These are phyloP conservation scores for Phyllotreta cruciferae DNA, from an alignment of 2,888 invertebrate species.

Conservation along the genomic window DNA sequence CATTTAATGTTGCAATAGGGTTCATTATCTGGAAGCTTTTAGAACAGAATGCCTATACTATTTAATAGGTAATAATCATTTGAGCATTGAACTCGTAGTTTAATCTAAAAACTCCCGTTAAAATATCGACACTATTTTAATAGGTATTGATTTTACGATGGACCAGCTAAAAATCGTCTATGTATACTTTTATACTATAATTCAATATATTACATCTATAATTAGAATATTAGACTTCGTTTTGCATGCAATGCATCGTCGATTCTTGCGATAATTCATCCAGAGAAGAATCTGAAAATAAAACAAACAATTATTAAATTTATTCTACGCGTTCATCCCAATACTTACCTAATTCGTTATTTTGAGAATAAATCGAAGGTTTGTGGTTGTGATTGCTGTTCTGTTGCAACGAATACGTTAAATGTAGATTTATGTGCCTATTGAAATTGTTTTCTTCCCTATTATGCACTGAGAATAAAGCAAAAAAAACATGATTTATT, in stretches of 20 bases:
- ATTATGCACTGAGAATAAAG: constrained; percentile 65
- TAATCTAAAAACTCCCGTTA: too few species aligned
- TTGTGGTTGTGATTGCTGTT: constrained; percentile 56
- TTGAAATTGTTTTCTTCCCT: constrained; percentile 80
- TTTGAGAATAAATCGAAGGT: constrained; percentile 55
- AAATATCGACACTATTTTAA: constrained; percentile 2
- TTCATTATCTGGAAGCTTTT: background rate
- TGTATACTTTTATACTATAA: constrained; percentile 20
- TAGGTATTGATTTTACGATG: too few species aligned
- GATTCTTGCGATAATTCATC: constrained; percentile 88
- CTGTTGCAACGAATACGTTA: constrained; percentile 88
- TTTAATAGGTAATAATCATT: too few species aligned
- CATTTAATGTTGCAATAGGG: constrained; percentile 34
- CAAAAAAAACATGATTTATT: constrained; percentile 22
- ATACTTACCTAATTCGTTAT: constrained; percentile 46
- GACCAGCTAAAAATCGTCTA: too few species aligned
- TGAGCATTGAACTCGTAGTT: too few species aligned
- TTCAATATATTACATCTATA: constrained; percentile 25
- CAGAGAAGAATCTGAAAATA: constrained; percentile 76
- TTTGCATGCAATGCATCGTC: constrained; percentile 85
- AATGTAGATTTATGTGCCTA: constrained; percentile 85
- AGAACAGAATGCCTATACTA: too few species aligned
- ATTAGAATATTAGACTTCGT: constrained; percentile 67
- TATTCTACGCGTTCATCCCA: background rate
- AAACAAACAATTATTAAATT: background rate